Evolutionary conservation across 2,113 vertebrate genomes (phyloP), one percentile per base, ranked within the genome.

Genomic region (Sminthopsis crassicaudata): DNA sequence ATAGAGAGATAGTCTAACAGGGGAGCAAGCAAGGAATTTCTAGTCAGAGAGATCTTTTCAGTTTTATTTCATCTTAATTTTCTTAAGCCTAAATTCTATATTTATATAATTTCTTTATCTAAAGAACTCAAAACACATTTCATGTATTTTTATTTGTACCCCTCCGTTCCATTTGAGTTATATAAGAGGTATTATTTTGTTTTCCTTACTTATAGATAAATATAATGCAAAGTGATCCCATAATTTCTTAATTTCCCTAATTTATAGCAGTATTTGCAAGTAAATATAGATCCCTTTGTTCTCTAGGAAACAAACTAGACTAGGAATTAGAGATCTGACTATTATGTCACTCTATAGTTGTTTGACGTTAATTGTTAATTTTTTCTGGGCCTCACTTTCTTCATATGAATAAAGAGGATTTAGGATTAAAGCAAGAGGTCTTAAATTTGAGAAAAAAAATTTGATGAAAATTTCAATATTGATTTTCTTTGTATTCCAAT

Each of bases 11-110:
- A 30, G 19, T 67, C 36, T 94, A 46, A 89, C 67, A 84, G n/a
- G 92, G 19, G 25, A 91, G 2, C 94, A 94, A 91, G 89, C 16
- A 14, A 67, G 90, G n/a, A 42, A 91, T 60, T 96, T 91, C 46
- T 36, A 92, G 88, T 93, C 95, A 60, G 91, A 1, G 91, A 94
- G 94, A 92, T 84, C 89, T 93, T 91, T 96, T 95, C 55, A n/a
- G 84, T 92, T 30, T 55, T 88, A 0, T 90, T 16, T 52, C 94
- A n/a, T 90, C 42, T 96, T 95, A 84, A 91, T 84, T 96, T 95
- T 94, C 46, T 25, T 52, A 46, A 25, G n/a, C 53, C 53, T 92
- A 96, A 93, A 6, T 24, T 95, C 94, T 26, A 89, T 94, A 91
- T 94, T 89, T 42, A 84, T 42, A 36, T 8, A 84, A 42, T 84